phyloP scores from a whole-genome alignment of 1,140 invertebrate species.

The Drosophila nigromelanica region DNA sequence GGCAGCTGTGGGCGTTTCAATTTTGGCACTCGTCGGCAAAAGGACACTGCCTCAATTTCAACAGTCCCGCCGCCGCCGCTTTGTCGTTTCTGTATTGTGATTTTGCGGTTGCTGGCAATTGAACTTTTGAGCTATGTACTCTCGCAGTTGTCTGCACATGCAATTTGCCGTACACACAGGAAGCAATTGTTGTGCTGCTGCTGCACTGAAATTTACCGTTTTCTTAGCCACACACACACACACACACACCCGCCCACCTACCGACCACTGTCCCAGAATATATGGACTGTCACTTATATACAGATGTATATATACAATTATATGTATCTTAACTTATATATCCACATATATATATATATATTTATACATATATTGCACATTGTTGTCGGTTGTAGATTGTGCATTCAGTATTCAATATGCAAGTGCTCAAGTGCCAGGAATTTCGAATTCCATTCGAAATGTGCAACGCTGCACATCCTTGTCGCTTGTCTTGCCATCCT shows the following conservation, averaged over 20 bases:
- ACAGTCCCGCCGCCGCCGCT: not conserved
- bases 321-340: conserved; percentile 1
- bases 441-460: conserved; percentile 70
- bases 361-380: conserved; percentile 9
- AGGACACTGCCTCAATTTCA: conserved; percentile 4
- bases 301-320: conserved; percentile 13
- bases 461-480: conserved; percentile 75
- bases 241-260: conserved; percentile 12
- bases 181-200: conserved; percentile 32
- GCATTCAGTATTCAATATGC: conserved; percentile 53
- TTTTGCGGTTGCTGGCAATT: conserved; percentile 43
- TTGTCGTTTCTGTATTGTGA: conserved; percentile 26
- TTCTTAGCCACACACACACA: conserved; percentile 40
- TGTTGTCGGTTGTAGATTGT: conserved; percentile 21
- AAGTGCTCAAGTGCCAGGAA: conserved; percentile 42
- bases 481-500: conserved; percentile 42
- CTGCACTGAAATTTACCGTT: conserved; percentile 55
- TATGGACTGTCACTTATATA: conserved; percentile 53
- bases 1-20: conserved; percentile 80
- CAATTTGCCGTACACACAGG: conserved; percentile 54
- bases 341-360: conserved; percentile 1
- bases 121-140: conserved; percentile 47
- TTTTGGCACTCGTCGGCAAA: conserved; percentile 53
- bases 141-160: conserved; percentile 59
- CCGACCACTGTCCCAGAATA: conserved; percentile 34